A percentile compares a stretch with the other conserved stretches of the same genome.
Conservation (phyloP, 2,797 vertebrate species). For the Oophaga sylvatica region DNA sequence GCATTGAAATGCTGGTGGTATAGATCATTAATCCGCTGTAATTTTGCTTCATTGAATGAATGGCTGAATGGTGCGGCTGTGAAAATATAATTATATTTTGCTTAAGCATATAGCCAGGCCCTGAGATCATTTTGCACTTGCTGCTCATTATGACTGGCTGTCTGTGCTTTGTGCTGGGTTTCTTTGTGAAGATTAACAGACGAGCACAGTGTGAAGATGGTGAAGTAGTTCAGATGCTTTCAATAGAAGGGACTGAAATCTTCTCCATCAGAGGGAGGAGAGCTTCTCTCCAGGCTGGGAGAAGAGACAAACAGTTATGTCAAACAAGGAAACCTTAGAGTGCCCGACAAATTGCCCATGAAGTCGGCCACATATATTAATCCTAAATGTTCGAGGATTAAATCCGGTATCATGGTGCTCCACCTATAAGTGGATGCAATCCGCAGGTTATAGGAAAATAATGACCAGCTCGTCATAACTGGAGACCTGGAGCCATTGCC, state of each 20-base stretch:
- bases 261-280: constrained; percentile 45
- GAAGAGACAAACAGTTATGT: constrained; percentile 51
- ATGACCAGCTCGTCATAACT: neutral
- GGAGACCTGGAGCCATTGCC: neutral
- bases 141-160: constrained; percentile 54
- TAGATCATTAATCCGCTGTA: constrained; percentile 57
- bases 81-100: constrained; percentile 61
- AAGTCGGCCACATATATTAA: constrained; percentile 29
- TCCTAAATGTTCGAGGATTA: constrained; percentile 31
- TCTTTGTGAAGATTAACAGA: constrained; percentile 57
- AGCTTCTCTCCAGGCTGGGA: constrained; percentile 42
- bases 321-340: constrained; percentile 51
- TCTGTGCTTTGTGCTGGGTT: constrained; percentile 51
- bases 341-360: constrained; percentile 33
- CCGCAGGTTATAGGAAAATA: neutral
- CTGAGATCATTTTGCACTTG: constrained; percentile 59
- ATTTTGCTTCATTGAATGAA: constrained; percentile 56
- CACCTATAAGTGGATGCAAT: neutral
- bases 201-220: constrained; percentile 48
- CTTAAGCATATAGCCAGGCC: constrained; percentile 54
- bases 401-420: neutral
- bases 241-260: constrained; percentile 48
- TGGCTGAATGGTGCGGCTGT: constrained; percentile 54
- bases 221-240: constrained; percentile 47
- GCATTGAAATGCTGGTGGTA: constrained; percentile 59